A percentile compares a stretch with the other conserved stretches of the same genome.
Evolutionary conservation across 2,113 vertebrate genomes (phyloP).

Genomic region (Serinus canaria): DNA sequence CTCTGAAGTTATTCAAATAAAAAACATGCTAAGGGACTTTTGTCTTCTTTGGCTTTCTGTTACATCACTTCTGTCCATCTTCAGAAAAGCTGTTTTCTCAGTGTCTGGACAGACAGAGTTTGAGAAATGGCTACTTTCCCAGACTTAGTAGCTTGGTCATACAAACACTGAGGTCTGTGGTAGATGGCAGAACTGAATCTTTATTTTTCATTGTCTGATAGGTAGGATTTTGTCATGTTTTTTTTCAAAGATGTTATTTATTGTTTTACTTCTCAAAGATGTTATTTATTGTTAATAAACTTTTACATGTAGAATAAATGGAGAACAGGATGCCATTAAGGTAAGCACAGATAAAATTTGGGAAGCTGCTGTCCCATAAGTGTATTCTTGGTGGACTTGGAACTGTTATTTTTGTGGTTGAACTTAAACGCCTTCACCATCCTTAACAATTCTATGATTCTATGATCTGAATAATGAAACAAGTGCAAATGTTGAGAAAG

Average conservation of each 20-base stretch:
- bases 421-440: background rate
- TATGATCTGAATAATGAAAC: background rate
- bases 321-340: background rate
- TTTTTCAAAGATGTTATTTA: background rate
- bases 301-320: background rate
- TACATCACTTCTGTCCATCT: background rate
- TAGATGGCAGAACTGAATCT: background rate
- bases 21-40: background rate
- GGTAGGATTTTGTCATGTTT: background rate
- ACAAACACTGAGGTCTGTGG: background rate
- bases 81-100: background rate
- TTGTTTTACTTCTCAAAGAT: background rate
- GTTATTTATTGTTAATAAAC: background rate
- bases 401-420: background rate
- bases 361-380: background rate
- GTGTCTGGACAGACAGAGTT: background rate
- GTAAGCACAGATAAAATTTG: background rate
- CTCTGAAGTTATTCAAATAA: background rate
- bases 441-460: background rate
- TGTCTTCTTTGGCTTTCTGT: background rate
- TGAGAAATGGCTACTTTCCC: background rate
- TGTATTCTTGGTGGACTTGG: background rate
- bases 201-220: background rate
- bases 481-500: background rate
- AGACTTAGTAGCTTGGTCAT: background rate